A percentile compares a stretch with the other conserved stretches of the same genome.
Evolutionary conservation across 2,797 vertebrate species (phyloP).

Genomic region (Poecilia velifera): DNA sequence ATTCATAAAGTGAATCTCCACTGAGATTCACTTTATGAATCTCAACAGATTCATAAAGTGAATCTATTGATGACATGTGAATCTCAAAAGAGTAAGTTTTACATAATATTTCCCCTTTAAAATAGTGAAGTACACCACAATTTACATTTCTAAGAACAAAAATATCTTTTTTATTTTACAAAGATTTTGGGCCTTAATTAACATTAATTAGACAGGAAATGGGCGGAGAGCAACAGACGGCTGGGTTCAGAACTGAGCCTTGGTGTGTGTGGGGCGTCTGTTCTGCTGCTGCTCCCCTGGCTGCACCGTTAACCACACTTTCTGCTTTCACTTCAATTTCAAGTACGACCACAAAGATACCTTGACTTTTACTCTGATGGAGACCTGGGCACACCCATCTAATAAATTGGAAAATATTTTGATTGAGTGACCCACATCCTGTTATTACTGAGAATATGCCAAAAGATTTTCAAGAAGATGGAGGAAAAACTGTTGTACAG

Average conservation of each 20-base stretch:
- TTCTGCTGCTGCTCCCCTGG: neutral
- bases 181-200: neutral
- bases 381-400: neutral
- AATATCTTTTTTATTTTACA: neutral
- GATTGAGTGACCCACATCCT: neutral
- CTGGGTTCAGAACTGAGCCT: neutral
- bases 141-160: neutral
- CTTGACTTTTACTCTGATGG: neutral
- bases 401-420: neutral
- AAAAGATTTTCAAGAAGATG: neutral
- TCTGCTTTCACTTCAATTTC: neutral
- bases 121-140: neutral
- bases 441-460: neutral
- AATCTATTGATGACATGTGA: too few relatives aligned
- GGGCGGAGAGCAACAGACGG: neutral
- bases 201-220: constrained; percentile 1
- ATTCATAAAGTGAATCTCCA: too few relatives aligned
- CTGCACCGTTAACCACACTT: neutral
- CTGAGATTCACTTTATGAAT: too few relatives aligned
- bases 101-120: neutral
- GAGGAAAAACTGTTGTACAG: neutral
- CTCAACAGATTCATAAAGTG: too few relatives aligned
- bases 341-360: neutral
- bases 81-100: too few relatives aligned
- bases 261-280: neutral